Percentiles rank a stretch among this genome's conserved stretches.
Evolutionary conservation across 64 coral and sea anemone genomes (phyloP).

Genomic region (Stichodactyla helianthus): DNA sequence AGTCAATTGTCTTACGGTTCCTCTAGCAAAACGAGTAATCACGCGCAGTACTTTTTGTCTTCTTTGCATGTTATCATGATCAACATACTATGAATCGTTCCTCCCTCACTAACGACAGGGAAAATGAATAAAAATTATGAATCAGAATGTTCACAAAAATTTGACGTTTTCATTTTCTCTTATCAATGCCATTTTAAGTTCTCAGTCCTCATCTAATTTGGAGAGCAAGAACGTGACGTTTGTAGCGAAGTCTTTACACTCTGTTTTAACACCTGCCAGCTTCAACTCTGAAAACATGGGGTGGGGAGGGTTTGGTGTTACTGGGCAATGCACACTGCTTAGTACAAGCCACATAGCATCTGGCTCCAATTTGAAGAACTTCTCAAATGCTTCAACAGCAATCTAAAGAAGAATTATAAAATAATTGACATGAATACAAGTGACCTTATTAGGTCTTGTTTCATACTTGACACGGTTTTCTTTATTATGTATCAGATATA

Average conservation of each 20-base stretch:
- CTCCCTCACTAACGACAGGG: no score
- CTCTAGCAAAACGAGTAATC: no score
- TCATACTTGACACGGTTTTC: no score
- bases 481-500: no score
- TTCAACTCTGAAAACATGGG: constrained; percentile 6
- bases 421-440: background rate
- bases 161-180: no score
- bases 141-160: no score
- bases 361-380: constrained; percentile 47
- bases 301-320: constrained; percentile 24
- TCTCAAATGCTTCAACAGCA: constrained; percentile 30
- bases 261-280: background rate
- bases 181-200: background rate
- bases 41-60: no score
- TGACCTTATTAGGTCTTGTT: no score
- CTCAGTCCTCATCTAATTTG: background rate
- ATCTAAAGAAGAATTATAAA: constrained; percentile 9
- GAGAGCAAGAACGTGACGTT: background rate
- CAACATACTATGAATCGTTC: no score
- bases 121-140: no score
- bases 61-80: no score
- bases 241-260: background rate
- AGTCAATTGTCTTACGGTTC: no score
- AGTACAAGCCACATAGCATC: constrained; percentile 62
- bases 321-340: constrained; percentile 44